Conservation (phyloP, 2,113 vertebrate species). For the Acinonyx jubatus region DNA sequence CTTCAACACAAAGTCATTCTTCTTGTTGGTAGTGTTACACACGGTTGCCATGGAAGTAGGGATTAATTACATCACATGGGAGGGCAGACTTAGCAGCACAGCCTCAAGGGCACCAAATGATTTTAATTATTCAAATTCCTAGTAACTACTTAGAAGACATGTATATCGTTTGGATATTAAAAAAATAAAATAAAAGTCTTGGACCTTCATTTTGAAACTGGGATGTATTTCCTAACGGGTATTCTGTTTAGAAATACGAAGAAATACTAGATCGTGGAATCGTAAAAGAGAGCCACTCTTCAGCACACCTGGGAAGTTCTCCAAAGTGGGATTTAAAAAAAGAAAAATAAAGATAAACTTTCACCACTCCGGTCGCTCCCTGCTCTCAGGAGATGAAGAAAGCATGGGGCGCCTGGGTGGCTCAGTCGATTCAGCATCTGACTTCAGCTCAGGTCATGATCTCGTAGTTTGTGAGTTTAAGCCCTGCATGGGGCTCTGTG, state of each 20-base stretch:
- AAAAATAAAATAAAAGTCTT: background rate
- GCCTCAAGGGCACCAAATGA: background rate
- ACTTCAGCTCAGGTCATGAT: too few relatives aligned
- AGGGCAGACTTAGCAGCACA: background rate
- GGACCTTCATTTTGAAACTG: slow-evolving; percentile 39
- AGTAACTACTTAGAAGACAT: slow-evolving; percentile 29
- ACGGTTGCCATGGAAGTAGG: slow-evolving; percentile 27
- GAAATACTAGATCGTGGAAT: background rate
- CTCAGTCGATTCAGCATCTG: too few relatives aligned
- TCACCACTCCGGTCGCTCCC: background rate
- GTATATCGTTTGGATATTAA: background rate
- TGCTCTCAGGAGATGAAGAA: background rate
- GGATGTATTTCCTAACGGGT: background rate
- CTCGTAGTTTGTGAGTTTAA: too few relatives aligned
- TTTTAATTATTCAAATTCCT: slow-evolving; percentile 7
- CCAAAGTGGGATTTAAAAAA: background rate
- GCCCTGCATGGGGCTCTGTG: too few relatives aligned
- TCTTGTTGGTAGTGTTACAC: background rate
- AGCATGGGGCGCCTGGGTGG: too few relatives aligned
- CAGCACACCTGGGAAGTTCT: background rate
- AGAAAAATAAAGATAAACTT: background rate
- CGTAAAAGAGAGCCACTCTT: background rate
- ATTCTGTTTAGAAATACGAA: background rate
- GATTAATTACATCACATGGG: background rate
- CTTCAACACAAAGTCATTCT: background rate